phyloP scores from a whole-genome alignment of 2,113 vertebrate species.

The Pao palembangensis region DNA sequence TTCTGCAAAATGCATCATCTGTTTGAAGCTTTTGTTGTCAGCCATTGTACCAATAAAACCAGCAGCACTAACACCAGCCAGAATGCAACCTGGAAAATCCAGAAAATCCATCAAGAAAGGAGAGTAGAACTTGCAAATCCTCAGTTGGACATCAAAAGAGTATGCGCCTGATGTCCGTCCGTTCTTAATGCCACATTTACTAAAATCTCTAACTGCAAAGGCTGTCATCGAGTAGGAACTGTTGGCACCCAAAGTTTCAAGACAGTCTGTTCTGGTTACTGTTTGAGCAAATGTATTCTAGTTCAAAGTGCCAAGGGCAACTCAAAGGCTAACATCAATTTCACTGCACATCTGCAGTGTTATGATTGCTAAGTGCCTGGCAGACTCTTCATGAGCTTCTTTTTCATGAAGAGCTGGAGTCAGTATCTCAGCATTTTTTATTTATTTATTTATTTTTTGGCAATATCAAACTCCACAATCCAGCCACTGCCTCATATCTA shows the following conservation, averaged over 20 bases:
- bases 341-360: constrained; percentile 13
- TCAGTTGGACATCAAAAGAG: background rate
- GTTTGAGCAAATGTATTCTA: background rate
- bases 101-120: constrained; percentile 49
- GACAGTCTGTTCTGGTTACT: too few species aligned
- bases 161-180: background rate
- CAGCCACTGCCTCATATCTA: constrained; percentile 62
- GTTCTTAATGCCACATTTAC: background rate
- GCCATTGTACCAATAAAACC: constrained; percentile 39
- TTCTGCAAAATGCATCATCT: constrained; percentile 52
- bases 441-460: constrained; percentile 44
- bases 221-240: too few species aligned
- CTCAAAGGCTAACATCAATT: constrained; percentile 16
- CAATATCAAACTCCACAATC: constrained; percentile 56
- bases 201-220: too few species aligned
- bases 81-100: constrained; percentile 51
- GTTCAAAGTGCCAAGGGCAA: too few species aligned
- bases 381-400: constrained; percentile 11
- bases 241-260: too few species aligned
- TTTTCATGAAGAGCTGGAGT: constrained; percentile 15
- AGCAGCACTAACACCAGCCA: constrained; percentile 28
- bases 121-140: constrained; percentile 31
- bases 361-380: constrained; percentile 25
- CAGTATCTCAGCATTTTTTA: background rate
- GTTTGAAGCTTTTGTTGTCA: constrained; percentile 46